Percentiles rank a stretch among this genome's conserved stretches.
These are phyloP conservation scores for Takifugu bimaculatus DNA, from an alignment of 2,113 vertebrate genomes.

Conservation along the genomic window DNA sequence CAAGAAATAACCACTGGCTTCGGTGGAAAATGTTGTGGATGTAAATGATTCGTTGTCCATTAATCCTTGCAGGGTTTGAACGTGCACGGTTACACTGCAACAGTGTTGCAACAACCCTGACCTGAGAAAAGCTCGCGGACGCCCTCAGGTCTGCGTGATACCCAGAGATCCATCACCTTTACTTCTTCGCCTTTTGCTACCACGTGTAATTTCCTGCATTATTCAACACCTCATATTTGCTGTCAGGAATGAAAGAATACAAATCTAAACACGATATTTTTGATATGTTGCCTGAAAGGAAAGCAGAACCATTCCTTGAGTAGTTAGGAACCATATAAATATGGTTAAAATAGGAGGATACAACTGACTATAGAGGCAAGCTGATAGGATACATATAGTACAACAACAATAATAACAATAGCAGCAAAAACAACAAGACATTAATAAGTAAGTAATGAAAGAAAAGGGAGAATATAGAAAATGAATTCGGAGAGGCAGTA, in stretches of 20 bases:
- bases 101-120: conserved; percentile 39
- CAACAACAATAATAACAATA: no score
- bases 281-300: background rate
- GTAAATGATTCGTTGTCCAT: conserved; percentile 34
- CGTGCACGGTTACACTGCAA: conserved; percentile 49
- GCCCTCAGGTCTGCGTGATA: conserved; percentile 34
- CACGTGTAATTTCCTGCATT: conserved; percentile 6
- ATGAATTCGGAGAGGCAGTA: no score
- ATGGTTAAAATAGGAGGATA: background rate
- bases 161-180: conserved; percentile 20
- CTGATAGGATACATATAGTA: no score
- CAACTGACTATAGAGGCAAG: no score
- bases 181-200: conserved; percentile 13
- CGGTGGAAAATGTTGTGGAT: conserved; percentile 58
- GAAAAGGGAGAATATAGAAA: no score
- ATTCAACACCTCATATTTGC: conserved; percentile 6
- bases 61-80: conserved; percentile 14
- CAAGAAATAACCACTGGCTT: conserved; percentile 62
- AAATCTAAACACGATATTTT: no score
- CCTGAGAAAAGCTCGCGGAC: conserved; percentile 26
- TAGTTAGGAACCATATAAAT: background rate
- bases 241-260: background rate
- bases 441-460: no score
- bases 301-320: background rate
- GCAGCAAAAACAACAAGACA: no score